Conservation (phyloP, 1,140 invertebrate species). For the Penaeus japonicus region DNA sequence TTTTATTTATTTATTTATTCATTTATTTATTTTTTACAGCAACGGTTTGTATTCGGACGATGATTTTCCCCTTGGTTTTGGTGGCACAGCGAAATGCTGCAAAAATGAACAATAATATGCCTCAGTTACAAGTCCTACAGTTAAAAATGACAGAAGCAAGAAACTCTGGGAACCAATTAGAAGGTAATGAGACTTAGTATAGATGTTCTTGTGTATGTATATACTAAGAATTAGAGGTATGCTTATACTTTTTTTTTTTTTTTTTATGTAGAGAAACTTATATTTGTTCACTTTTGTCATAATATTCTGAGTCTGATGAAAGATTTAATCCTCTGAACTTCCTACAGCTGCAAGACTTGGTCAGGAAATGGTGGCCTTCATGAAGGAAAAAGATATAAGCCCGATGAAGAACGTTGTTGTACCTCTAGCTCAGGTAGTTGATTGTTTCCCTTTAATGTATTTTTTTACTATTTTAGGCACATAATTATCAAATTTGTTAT, state of each 20-base stretch:
- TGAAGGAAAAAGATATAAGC: slow-evolving; percentile 82
- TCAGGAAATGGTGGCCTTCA: slow-evolving; percentile 79
- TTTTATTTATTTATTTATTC: not conserved
- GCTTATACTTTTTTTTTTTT: not conserved
- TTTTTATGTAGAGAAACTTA: not conserved
- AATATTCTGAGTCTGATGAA: no score
- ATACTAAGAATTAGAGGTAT: not conserved
- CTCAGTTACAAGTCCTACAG: slow-evolving; percentile 81
- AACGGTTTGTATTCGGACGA: slow-evolving; percentile 76
- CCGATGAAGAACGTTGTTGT: slow-evolving; percentile 83
- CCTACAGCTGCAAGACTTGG: slow-evolving; percentile 73
- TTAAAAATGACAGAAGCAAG: slow-evolving; percentile 83
- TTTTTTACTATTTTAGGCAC: no score
- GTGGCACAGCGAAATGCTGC: slow-evolving; percentile 79
- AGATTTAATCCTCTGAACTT: slow-evolving; percentile 47
- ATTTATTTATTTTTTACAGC: slow-evolving; percentile 66
- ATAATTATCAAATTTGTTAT: no score
- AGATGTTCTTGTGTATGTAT: not conserved
- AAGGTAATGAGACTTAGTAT: slow-evolving; percentile 67
- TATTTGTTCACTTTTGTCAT: slow-evolving; percentile 10
- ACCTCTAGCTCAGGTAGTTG: slow-evolving; percentile 77
- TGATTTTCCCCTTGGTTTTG: slow-evolving; percentile 86
- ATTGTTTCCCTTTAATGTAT: no score
- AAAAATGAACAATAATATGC: slow-evolving; percentile 81
- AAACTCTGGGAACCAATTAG: slow-evolving; percentile 79